Evolutionary conservation across 2,888 invertebrate genomes (phyloP).

Genomic region (Eupithecia centaureata): DNA sequence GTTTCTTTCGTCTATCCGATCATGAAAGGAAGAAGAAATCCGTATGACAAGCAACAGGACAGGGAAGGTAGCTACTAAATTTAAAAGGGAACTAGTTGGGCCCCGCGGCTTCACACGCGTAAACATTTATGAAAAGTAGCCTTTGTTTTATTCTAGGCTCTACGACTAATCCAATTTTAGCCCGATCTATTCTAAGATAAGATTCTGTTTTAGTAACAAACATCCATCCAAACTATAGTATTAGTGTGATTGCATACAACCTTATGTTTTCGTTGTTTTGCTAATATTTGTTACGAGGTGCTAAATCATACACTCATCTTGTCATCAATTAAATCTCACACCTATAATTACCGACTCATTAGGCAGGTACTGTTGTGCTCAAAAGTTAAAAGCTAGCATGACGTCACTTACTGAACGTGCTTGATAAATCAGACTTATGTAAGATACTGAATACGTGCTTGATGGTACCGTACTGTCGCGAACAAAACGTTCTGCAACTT

Average conservation of each 20-base stretch:
- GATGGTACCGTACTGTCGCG: constrained; percentile 57
- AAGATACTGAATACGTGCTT: constrained; percentile 67
- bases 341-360: constrained; percentile 31
- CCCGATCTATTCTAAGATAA: too few species aligned
- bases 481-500: constrained; percentile 26
- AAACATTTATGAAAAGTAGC: too few species aligned
- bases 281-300: constrained; percentile 15
- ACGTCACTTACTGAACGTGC: constrained; percentile 29
- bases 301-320: constrained; percentile 22
- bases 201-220: too few species aligned
- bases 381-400: constrained; percentile 27
- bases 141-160: too few species aligned
- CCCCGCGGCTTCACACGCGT: too few species aligned
- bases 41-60: not conserved
- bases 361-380: constrained; percentile 4
- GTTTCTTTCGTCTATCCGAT: not conserved
- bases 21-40: not conserved
- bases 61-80: too few species aligned
- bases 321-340: constrained; percentile 17
- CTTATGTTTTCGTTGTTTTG: not conserved
- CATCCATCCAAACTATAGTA: too few species aligned
- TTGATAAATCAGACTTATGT: constrained; percentile 26
- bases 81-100: too few species aligned
- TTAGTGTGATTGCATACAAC: too few species aligned
- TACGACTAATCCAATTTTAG: too few species aligned